phyloP scores from a whole-genome alignment of 2,888 invertebrate species.

The Bursaphelenchus okinawaensis region DNA sequence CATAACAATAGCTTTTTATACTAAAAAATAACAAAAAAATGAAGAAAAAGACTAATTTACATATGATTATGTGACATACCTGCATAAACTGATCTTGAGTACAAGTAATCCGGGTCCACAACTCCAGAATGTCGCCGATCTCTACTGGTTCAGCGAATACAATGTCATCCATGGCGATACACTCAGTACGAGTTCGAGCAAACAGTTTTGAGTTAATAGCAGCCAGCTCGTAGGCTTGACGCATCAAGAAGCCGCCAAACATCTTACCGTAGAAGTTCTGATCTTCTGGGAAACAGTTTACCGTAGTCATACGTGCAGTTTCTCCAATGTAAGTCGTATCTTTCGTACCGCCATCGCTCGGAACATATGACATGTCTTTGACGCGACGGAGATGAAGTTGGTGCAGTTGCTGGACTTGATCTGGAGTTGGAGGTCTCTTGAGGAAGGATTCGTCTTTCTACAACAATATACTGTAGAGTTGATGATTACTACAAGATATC shows the following conservation, averaged over 20 bases:
- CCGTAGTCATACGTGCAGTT: neutral
- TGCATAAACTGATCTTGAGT: neutral
- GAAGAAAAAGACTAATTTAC: no score
- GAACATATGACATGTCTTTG: neutral
- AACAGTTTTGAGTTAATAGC: neutral
- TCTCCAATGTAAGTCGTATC: neutral
- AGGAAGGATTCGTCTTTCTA: neutral
- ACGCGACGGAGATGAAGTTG: neutral
- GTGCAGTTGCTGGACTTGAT: neutral
- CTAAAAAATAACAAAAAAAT: no score
- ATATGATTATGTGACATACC: no score
- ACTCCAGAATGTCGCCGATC: neutral
- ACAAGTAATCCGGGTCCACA: neutral
- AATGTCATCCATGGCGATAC: neutral
- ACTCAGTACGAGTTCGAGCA: neutral
- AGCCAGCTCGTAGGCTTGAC: neutral
- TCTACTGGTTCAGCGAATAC: neutral
- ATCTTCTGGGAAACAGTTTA: neutral
- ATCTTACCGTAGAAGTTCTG: neutral
- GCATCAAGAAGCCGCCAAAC: conserved; percentile 1
- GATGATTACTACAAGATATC: no score
- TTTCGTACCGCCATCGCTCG: neutral
- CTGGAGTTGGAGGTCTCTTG: neutral
- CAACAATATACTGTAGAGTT: neutral
- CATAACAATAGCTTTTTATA: no score